A percentile compares a stretch with the other conserved stretches of the same genome.
Conservation (phyloP, 2,888 invertebrate genomes). For the Agrenia bidenticulata region DNA sequence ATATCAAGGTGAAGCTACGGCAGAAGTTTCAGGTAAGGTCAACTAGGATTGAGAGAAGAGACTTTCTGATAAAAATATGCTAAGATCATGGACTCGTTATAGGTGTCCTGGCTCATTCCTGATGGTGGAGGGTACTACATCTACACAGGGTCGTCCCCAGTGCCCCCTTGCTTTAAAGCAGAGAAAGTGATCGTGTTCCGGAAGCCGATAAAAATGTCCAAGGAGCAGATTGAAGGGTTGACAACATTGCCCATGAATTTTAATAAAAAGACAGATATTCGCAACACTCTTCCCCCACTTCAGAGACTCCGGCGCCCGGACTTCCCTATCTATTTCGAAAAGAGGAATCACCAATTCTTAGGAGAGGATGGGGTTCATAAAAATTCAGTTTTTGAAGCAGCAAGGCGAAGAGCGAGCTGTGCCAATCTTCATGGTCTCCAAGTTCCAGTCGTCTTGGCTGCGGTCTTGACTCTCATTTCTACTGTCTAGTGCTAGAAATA, state of each 20-base stretch:
- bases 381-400: not conserved
- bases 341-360: constrained; percentile 30
- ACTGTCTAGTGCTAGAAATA: not conserved
- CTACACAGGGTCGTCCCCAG: constrained; percentile 26
- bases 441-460: not conserved
- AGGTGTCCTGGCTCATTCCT: constrained; percentile 30
- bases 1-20: not conserved
- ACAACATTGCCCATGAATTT: constrained; percentile 12
- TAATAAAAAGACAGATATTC: constrained; percentile 6
- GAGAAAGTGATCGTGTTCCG: constrained; percentile 21
- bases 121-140: constrained; percentile 18
- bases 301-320: constrained; percentile 1
- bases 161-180: constrained; percentile 24
- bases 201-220: constrained; percentile 21
- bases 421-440: too few species aligned
- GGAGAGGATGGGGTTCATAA: constrained; percentile 24
- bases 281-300: not conserved
- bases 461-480: not conserved
- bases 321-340: not conserved
- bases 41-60: not conserved
- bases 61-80: too few species aligned
- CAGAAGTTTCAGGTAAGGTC: not conserved
- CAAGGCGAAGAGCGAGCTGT: not conserved
- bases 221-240: constrained; percentile 14
- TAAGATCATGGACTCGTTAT: not conserved